These are phyloP conservation scores for Anthophora plumipes DNA, from an alignment of 2,888 invertebrate genomes.

Conservation along the genomic window DNA sequence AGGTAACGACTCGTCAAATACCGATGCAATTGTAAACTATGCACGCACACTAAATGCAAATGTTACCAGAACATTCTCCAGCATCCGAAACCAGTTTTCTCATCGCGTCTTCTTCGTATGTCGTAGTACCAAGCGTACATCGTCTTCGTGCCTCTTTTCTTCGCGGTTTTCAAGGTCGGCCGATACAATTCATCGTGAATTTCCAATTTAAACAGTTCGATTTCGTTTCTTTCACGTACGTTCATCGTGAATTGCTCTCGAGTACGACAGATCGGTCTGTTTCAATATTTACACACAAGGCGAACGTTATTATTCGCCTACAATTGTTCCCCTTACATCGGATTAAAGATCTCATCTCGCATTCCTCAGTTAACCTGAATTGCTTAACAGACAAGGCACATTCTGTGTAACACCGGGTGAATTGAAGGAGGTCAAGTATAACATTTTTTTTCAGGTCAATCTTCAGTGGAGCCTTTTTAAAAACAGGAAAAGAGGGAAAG, in stretches of 20 bases:
- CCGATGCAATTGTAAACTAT: conserved; percentile 34
- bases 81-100: conserved; percentile 57
- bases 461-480: not conserved
- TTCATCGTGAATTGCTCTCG: not conserved
- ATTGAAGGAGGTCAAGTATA: conserved; percentile 13
- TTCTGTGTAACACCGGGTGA: conserved; percentile 3
- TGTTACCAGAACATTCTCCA: conserved; percentile 59
- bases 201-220: not conserved
- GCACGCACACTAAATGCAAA: conserved; percentile 54
- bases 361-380: conserved; percentile 23
- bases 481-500: not conserved
- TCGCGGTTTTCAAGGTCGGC: conserved; percentile 40
- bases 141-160: conserved; percentile 32
- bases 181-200: conserved; percentile 21
- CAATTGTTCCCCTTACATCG: conserved; percentile 23
- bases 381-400: conserved; percentile 7
- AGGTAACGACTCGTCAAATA: conserved; percentile 29
- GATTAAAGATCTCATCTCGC: conserved; percentile 9
- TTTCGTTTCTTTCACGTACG: not conserved
- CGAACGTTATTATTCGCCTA: conserved; percentile 1
- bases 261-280: not conserved
- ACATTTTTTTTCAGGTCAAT: not conserved
- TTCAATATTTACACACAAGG: not conserved
- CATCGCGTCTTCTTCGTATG: conserved; percentile 40
- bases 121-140: conserved; percentile 48